These are phyloP conservation scores for Melanotaenia nigrans DNA, from an alignment of 2,797 vertebrate species.

Conservation along the genomic window DNA sequence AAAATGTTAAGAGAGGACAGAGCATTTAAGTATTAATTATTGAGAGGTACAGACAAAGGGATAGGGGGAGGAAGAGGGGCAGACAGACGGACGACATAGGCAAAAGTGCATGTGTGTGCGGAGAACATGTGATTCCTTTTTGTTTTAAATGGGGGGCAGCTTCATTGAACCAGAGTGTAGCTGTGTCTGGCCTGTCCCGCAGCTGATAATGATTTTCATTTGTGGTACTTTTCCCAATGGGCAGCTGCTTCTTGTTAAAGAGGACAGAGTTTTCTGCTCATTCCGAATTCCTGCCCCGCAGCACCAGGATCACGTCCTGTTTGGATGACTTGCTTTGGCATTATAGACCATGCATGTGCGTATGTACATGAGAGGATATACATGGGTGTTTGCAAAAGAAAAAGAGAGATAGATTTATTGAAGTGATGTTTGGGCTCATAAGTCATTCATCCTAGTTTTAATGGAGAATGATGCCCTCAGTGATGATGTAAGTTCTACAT, in stretches of 20 bases:
- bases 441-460: constrained; percentile 58
- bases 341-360: constrained; percentile 59
- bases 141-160: constrained; percentile 57
- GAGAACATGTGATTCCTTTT: constrained; percentile 51
- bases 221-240: constrained; percentile 71
- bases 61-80: constrained; percentile 32
- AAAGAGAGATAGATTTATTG: constrained; percentile 48
- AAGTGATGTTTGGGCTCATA: constrained; percentile 73
- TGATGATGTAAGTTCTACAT: constrained; percentile 42
- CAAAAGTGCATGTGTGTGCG: constrained; percentile 15
- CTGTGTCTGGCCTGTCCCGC: constrained; percentile 71
- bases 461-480: constrained; percentile 46
- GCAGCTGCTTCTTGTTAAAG: constrained; percentile 81
- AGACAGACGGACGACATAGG: constrained; percentile 63
- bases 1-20: constrained; percentile 16
- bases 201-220: constrained; percentile 84
- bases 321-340: constrained; percentile 67
- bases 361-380: constrained; percentile 9
- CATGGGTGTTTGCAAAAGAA: constrained; percentile 19
- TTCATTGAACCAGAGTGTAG: constrained; percentile 55
- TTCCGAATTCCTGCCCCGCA: constrained; percentile 75
- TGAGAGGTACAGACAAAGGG: constrained; percentile 30
- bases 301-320: constrained; percentile 75
- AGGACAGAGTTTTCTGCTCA: constrained; percentile 49
- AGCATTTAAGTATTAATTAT: constrained; percentile 32